A percentile compares a stretch with the other conserved stretches of the same genome.
Conservation (phyloP, 2,113 vertebrate genomes). For the Delphinapterus leucas region DNA sequence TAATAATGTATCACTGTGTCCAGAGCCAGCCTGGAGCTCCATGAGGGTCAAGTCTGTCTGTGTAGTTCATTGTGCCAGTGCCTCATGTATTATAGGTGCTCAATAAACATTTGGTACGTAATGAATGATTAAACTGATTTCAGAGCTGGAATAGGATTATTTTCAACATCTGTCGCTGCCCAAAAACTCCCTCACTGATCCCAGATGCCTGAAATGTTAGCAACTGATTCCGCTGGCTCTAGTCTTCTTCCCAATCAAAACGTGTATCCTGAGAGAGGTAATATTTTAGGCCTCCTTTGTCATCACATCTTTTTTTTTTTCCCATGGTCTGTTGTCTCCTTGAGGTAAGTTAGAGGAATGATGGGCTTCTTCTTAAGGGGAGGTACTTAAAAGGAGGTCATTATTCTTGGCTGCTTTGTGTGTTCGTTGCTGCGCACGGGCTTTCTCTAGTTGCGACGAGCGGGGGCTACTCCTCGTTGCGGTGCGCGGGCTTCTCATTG, state of each 20-base stretch:
- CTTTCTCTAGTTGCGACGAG: too few relatives aligned
- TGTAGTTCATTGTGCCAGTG: too few relatives aligned
- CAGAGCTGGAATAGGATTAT: background rate
- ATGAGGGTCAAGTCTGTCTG: accelerated
- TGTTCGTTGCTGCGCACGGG: too few relatives aligned
- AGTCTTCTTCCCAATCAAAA: background rate
- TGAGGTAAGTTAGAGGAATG: too few relatives aligned
- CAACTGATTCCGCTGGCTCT: background rate
- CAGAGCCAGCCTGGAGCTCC: background rate
- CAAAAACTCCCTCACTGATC: background rate
- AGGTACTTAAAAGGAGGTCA: too few relatives aligned
- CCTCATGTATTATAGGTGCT: background rate
- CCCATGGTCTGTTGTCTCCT: too few relatives aligned
- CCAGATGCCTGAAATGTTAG: background rate
- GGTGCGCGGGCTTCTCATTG: too few relatives aligned
- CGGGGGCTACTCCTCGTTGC: too few relatives aligned
- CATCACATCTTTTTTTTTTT: background rate
- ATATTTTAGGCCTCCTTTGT: background rate
- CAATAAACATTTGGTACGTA: background rate
- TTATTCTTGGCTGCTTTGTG: too few relatives aligned
- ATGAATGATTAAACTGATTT: background rate
- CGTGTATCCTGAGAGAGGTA: background rate
- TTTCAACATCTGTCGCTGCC: background rate
- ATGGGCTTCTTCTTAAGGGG: too few relatives aligned
- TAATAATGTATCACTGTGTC: background rate